These are phyloP conservation scores for Macropis europaea DNA, from an alignment of 2,888 invertebrate genomes.

Conservation along the genomic window DNA sequence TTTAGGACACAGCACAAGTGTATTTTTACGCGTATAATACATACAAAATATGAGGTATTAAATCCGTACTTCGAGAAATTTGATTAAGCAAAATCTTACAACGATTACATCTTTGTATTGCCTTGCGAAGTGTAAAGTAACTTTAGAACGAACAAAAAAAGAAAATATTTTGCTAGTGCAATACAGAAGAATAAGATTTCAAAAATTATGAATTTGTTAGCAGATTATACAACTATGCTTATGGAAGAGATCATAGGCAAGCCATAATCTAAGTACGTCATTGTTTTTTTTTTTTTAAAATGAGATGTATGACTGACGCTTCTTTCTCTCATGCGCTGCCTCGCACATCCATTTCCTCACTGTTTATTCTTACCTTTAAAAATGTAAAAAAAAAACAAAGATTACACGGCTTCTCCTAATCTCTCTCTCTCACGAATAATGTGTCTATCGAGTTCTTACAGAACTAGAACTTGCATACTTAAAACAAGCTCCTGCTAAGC, in stretches of 20 bases:
- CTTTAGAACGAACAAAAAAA: constrained; percentile 33
- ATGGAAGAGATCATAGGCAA: constrained; percentile 63
- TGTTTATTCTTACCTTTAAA: constrained; percentile 22
- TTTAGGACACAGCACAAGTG: constrained; percentile 42
- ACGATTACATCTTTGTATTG: constrained; percentile 56
- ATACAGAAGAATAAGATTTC: constrained; percentile 49
- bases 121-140: constrained; percentile 44
- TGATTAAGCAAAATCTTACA: constrained; percentile 49
- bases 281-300: constrained; percentile 34
- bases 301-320: constrained; percentile 41
- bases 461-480: constrained; percentile 58
- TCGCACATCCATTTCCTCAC: constrained; percentile 4
- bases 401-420: constrained; percentile 44
- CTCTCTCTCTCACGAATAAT: constrained; percentile 29
- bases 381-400: constrained; percentile 23
- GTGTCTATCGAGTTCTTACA: constrained; percentile 52
- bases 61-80: constrained; percentile 49
- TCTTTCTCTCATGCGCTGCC: constrained; percentile 15
- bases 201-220: constrained; percentile 52
- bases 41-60: constrained; percentile 57
- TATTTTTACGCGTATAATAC: constrained; percentile 38
- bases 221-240: constrained; percentile 62
- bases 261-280: constrained; percentile 66
- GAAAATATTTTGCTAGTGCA: constrained; percentile 37
- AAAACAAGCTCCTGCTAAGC: constrained; percentile 55